Evolutionary conservation across 2,888 invertebrate species (phyloP).

Genomic region (Cephus runcator): DNA sequence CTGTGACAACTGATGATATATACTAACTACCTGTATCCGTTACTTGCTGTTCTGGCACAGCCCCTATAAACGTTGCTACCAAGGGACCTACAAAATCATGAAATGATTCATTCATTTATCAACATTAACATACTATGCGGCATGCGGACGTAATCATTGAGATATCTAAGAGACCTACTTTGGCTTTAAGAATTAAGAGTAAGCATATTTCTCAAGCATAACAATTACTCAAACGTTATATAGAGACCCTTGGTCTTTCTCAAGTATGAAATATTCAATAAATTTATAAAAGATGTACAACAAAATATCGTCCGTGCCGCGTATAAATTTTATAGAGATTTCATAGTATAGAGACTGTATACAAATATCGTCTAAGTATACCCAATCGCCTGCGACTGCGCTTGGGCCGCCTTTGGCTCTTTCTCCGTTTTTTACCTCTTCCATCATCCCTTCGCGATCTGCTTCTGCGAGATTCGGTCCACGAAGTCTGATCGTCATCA

Average conservation of each 20-base stretch:
- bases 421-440: constrained; percentile 59
- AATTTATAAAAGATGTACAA: background rate
- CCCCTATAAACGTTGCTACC: constrained; percentile 56
- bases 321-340: background rate
- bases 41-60: constrained; percentile 53
- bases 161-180: background rate
- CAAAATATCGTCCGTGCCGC: constrained; percentile 1
- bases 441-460: constrained; percentile 52
- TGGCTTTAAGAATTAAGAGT: background rate
- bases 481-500: constrained; percentile 21
- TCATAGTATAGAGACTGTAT: constrained; percentile 2
- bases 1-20: constrained; percentile 15
- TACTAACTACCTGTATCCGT: constrained; percentile 54
- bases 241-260: background rate
- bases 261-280: background rate
- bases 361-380: constrained; percentile 45
- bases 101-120: background rate
- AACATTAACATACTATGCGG: background rate
- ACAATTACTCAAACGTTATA: background rate
- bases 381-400: constrained; percentile 60
- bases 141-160: background rate
- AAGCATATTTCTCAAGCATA: background rate
- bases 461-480: constrained; percentile 44
- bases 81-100: constrained; percentile 43
- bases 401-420: constrained; percentile 55